Evolutionary conservation across 1,140 invertebrate species (phyloP).

Genomic region (Euwallacea fornicatus): DNA sequence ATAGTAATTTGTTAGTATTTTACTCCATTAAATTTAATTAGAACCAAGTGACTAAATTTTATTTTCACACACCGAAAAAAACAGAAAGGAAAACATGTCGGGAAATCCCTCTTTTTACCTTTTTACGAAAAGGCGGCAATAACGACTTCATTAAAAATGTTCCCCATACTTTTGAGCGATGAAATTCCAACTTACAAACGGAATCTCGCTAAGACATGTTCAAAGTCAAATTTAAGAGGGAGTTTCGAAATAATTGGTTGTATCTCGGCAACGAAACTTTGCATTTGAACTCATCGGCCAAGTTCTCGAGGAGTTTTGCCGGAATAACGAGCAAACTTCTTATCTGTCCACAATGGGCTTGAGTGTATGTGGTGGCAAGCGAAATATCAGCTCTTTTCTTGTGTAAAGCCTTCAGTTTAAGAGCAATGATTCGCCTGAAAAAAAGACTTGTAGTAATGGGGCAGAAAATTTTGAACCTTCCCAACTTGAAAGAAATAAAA

Average conservation of each 20-base stretch:
- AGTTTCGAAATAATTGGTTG: conserved; percentile 24
- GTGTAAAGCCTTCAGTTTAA: too few relatives aligned
- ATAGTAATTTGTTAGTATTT: conserved; percentile 6
- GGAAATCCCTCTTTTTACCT: background rate
- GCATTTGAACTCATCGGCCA: conserved; percentile 18
- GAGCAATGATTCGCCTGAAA: background rate
- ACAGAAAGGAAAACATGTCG: background rate
- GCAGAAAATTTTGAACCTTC: too few relatives aligned
- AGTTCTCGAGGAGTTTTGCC: conserved; percentile 9
- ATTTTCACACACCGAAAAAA: too few relatives aligned
- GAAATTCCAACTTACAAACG: background rate
- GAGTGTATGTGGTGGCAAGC: background rate
- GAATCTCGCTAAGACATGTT: conserved; percentile 11
- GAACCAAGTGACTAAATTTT: too few relatives aligned
- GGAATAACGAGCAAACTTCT: conserved; percentile 20
- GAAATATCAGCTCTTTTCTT: too few relatives aligned
- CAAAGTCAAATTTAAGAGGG: conserved; percentile 17
- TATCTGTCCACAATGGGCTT: conserved; percentile 4
- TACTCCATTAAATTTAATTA: too few relatives aligned
- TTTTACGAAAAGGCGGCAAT: conserved; percentile 6
- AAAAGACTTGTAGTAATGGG: background rate
- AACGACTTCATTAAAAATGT: conserved; percentile 18
- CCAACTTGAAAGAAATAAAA: too few relatives aligned
- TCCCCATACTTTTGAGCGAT: background rate
- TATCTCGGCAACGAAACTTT: conserved; percentile 30